Evolutionary conservation across 1,140 invertebrate genomes (phyloP), one percentile per base, ranked within the genome.

Genomic region (Drosophila miranda): DNA sequence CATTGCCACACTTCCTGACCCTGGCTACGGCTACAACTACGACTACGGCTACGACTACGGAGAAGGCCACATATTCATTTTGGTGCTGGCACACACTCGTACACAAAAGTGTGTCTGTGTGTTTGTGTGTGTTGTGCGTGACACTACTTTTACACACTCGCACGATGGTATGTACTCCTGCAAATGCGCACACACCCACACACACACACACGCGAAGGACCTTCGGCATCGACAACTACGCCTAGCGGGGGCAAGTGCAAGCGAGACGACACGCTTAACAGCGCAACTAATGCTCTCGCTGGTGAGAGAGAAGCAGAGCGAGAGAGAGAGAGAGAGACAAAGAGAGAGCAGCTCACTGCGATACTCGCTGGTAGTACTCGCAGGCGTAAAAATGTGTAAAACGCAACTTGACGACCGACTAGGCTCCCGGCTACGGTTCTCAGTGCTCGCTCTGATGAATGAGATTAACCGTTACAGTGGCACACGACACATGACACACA

Each of bases 361-460:
- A 28, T 69, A 62, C 66, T 66, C 70, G 54, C 48, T 54, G 58
- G 82, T 86, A 86, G 77, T 86, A 86, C 82, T 86, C 78, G 64
- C 74, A 75, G 69, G 73, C 82, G 81, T 84, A 84, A 84, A 76
- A 84, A 77, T 84, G 81, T 84, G 81, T 84, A 84, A 84, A 84
- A 84, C 77, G 77, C 69, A 70, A 75, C 67, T 72, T 62, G 69
- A 54, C 69, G 11, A 38, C 34, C 34, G 34, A 38, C 34, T 38
- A 38, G 34, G 34, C 34, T 38, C 34, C 34, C 34, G 69, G 54
- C 63, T 54, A 38, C 71, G 72, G 61, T 78, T 86, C 81, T 84
- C 34, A 38, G 34, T 38, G 34, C 34, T 38, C 34, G 34, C 34
- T 38, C 81, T 84, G 81, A 84, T 84, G 81, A 84, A 84, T 84